Conservation (phyloP, 2,113 vertebrate species). For the Toxostoma redivivum region DNA sequence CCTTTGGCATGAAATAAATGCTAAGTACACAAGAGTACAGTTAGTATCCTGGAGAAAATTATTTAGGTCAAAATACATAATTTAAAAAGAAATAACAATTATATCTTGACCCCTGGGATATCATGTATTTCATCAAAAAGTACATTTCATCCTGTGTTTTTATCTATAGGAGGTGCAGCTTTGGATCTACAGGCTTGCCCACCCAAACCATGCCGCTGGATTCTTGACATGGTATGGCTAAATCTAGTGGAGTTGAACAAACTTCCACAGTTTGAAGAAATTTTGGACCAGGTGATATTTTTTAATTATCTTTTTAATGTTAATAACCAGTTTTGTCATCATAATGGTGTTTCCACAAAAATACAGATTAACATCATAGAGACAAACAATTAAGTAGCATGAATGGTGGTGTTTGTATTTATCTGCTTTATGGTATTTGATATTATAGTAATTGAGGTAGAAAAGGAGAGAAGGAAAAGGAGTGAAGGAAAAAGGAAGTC, state of each 20-base stretch:
- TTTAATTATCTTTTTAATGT: not conserved
- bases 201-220: constrained; percentile 74
- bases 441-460: not conserved
- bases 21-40: not conserved
- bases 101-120: not conserved
- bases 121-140: not conserved
- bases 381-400: not conserved
- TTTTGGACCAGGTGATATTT: constrained; percentile 74
- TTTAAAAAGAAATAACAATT: not conserved
- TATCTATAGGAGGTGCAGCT: constrained; percentile 72
- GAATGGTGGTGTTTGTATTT: not conserved
- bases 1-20: not conserved
- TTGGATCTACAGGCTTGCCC: constrained; percentile 78
- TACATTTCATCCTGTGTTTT: not conserved
- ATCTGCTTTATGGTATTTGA: not conserved
- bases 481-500: not conserved
- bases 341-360: not conserved
- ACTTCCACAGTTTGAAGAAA: constrained; percentile 71
- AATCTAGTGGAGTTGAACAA: constrained; percentile 78
- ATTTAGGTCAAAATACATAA: not conserved
- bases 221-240: constrained; percentile 77
- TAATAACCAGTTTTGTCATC: not conserved
- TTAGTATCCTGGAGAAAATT: not conserved
- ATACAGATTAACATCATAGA: not conserved
- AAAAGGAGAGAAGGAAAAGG: not conserved